Base-by-base conservation (phyloP, 2,113 vertebrate species). In the Actinemys pallida region DNA sequence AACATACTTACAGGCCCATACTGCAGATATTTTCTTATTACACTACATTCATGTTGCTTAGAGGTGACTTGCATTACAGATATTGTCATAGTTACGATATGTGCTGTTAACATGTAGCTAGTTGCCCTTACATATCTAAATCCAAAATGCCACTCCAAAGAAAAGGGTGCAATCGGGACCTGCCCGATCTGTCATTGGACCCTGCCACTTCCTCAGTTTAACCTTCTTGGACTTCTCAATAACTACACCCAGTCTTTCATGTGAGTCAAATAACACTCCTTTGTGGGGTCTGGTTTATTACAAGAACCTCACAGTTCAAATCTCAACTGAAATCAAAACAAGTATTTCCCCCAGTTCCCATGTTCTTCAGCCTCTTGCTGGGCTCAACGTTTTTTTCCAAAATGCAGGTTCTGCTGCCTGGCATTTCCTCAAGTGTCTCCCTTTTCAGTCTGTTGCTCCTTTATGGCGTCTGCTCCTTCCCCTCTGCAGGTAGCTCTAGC, bases 241-340 rank as follows among this genome's bases (percentile, higher is more conserved):
- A 90, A 59, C 75, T 35, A 31, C 24, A 52, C 19, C 75, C 47
- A 53, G 47, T 78, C 78, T 89, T 20, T 95, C 59, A 89, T 76
- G 54, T 82, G 54, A 89, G 78, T 94, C 31, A 69, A 90, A 76
- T 75, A 93, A 83, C 29, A 91, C 75, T 62, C 82, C 86, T 86
- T 82, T 83, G 87, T 81, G 75, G 52, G 56, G 3, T 69, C 91
- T 13, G 85, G 8, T 90, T 89, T 90, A 52, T 90, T 86, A 81
- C 93, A 94, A 92, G 47, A 19, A 90, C 83, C 12, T 81, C 79
- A 49, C 39, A 53, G 78, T 95, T 94, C 89, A 22, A 39, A 49
- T 88, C 83, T 90, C 88, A 96, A 90, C 84, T 52, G 52, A 20
- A 80, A 20, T 78, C 93, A 93, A 92, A 96, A 91, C 80, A 90